Percentiles rank a stretch among this genome's conserved stretches.
phyloP scores from a whole-genome alignment of 2,797 vertebrate species.

The Helarctos malayanus region DNA sequence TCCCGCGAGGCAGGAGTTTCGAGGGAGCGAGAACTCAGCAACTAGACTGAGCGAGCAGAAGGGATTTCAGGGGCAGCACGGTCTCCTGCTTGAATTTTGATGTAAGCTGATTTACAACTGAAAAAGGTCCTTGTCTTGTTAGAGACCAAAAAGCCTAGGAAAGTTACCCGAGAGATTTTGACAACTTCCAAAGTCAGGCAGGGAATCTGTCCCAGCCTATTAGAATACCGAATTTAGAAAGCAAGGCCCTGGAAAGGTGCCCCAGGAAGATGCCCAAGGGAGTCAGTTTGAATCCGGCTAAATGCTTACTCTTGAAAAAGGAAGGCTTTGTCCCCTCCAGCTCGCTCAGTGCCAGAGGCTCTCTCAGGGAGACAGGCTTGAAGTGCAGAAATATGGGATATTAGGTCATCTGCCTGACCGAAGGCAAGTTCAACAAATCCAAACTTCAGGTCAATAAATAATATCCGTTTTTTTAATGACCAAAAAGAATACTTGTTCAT shows the following conservation, averaged over 20 bases:
- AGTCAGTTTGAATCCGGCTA: conserved; percentile 65
- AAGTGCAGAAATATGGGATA: conserved; percentile 76
- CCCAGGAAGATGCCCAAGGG: conserved; percentile 67
- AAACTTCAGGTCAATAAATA: conserved; percentile 33
- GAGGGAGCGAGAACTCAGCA: neutral
- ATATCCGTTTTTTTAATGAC: neutral
- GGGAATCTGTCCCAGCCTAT: conserved; percentile 57
- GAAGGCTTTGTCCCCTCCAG: conserved; percentile 68
- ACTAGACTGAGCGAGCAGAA: neutral
- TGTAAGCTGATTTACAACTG: conserved; percentile 68
- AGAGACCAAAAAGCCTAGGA: conserved; percentile 68
- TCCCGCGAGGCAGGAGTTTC: neutral
- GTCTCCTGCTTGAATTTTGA: conserved; percentile 62
- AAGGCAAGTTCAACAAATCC: conserved; percentile 65
- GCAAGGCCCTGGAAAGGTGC: conserved; percentile 68
- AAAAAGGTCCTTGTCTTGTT: conserved; percentile 58
- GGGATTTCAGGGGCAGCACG: neutral
- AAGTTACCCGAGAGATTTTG: conserved; percentile 78
- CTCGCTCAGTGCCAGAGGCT: conserved; percentile 13
- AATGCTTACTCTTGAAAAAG: conserved; percentile 77
- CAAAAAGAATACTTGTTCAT: conserved; percentile 15
- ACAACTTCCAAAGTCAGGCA: conserved; percentile 61
- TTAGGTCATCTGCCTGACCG: conserved; percentile 64
- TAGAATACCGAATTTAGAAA: conserved; percentile 80
- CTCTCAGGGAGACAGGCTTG: neutral